phyloP scores from a whole-genome alignment of 2,888 invertebrate species.

The Orthosia incerta region DNA sequence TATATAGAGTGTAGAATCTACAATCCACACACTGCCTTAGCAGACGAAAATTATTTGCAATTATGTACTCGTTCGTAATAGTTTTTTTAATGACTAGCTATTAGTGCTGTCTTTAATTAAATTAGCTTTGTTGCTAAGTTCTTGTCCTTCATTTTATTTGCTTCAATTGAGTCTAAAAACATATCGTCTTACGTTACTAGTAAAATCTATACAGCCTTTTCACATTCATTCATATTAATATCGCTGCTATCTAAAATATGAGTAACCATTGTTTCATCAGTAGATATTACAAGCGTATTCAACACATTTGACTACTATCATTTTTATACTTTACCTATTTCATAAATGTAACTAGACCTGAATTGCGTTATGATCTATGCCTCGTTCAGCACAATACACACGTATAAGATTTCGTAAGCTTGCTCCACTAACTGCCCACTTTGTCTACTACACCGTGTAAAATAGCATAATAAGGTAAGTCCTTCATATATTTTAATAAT shows the following conservation, averaged over 20 bases:
- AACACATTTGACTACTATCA: slow-evolving; percentile 40
- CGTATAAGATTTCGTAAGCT: slow-evolving; percentile 63
- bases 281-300: slow-evolving; percentile 16
- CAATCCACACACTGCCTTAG: background rate
- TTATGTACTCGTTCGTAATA: background rate
- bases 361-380: slow-evolving; percentile 62
- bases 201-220: slow-evolving; percentile 7
- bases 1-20: too few species aligned
- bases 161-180: slow-evolving; percentile 10
- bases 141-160: background rate
- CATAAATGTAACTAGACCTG: slow-evolving; percentile 62
- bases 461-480: slow-evolving; percentile 20
- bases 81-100: background rate
- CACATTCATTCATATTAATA: slow-evolving; percentile 28
- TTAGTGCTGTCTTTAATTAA: background rate
- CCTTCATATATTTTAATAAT: slow-evolving; percentile 47
- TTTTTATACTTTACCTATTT: slow-evolving; percentile 50
- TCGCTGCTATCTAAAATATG: background rate
- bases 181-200: slow-evolving; percentile 1
- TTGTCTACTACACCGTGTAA: slow-evolving; percentile 34
- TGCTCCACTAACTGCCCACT: slow-evolving; percentile 51
- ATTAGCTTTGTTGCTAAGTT: background rate
- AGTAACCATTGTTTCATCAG: slow-evolving; percentile 42
- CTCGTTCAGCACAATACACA: slow-evolving; percentile 61
- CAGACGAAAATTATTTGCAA: background rate